A percentile compares a stretch with the other conserved stretches of the same genome.
phyloP scores from a whole-genome alignment of 2,888 invertebrate species.

The Empis stercorea region DNA sequence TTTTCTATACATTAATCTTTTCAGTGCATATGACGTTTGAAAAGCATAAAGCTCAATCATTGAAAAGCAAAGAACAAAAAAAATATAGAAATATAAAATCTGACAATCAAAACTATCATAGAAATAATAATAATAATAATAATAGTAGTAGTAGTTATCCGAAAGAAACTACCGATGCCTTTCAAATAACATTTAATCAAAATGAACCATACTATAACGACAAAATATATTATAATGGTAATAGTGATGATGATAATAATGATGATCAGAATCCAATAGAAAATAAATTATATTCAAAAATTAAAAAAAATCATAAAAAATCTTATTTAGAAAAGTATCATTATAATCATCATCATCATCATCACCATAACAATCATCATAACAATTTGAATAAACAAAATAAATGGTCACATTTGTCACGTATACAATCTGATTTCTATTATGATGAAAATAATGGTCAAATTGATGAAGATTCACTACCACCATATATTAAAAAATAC shows the following conservation, averaged over 20 bases:
- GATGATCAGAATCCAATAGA: constrained; percentile 1
- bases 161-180: background rate
- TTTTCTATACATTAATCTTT: background rate
- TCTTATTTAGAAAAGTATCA: constrained; percentile 6
- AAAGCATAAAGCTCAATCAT: constrained; percentile 22
- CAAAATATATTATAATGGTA: constrained; percentile 1
- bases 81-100: no score
- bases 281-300: constrained; percentile 7
- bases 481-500: constrained; percentile 34
- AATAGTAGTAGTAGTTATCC: no score
- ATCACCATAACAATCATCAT: constrained; percentile 10
- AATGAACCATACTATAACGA: background rate
- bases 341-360: background rate
- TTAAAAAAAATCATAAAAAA: background rate
- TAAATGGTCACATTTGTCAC: constrained; percentile 34
- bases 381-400: constrained; percentile 24
- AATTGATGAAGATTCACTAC: constrained; percentile 24
- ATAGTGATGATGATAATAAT: no score
- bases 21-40: constrained; percentile 22
- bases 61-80: no score
- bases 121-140: no score
- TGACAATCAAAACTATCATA: no score
- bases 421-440: constrained; percentile 24
- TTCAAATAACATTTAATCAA: background rate
- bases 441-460: constrained; percentile 18